Conservation (phyloP, 2,888 invertebrate genomes). For the Gryllus longicercus region DNA sequence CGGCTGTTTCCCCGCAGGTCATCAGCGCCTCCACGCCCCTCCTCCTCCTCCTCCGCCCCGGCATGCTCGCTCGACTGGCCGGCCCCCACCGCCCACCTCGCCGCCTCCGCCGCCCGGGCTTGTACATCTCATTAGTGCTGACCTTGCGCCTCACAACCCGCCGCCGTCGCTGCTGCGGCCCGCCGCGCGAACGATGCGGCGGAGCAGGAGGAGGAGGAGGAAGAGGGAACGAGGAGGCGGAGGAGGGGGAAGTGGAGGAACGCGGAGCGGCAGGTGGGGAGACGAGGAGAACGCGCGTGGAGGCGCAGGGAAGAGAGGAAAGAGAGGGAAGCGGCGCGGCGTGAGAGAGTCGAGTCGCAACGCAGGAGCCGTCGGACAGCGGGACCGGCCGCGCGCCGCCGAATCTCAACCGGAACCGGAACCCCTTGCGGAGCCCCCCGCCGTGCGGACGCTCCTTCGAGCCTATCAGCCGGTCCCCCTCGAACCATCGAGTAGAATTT, state of each 20-base stretch:
- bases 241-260: neutral
- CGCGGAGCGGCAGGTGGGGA: neutral
- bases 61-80: neutral
- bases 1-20: neutral
- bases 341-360: too few species aligned
- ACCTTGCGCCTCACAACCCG: neutral
- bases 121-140: constrained; percentile 17
- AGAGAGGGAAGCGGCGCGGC: too few species aligned
- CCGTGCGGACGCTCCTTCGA: too few species aligned
- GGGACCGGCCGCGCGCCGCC: too few species aligned
- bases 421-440: too few species aligned
- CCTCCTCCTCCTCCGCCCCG: neutral
- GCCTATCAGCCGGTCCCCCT: too few species aligned
- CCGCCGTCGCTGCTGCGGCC: neutral
- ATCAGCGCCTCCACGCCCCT: neutral
- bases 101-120: neutral
- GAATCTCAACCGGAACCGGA: too few species aligned
- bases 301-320: neutral
- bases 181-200: neutral
- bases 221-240: neutral
- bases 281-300: neutral
- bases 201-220: neutral
- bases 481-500: too few species aligned
- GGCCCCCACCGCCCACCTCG: neutral
- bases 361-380: too few species aligned